phyloP scores from a whole-genome alignment of 1,140 invertebrate species.

The Hyposmocoma kahamanoa region DNA sequence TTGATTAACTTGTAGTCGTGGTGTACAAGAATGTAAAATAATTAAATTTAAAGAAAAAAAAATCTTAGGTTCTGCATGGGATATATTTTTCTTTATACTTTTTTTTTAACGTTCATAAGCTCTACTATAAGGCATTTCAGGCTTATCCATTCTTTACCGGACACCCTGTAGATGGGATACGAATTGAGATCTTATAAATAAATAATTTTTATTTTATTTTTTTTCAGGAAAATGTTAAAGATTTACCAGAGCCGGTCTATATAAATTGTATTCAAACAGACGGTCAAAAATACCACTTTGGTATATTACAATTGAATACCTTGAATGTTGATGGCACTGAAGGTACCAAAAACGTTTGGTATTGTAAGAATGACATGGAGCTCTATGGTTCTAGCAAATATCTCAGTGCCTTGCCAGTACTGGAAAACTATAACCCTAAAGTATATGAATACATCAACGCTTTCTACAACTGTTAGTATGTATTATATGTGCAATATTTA shows the following conservation, averaged over 20 bases:
- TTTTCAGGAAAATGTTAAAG: conserved; percentile 76
- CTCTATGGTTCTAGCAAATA: conserved; percentile 82
- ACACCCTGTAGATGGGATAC: no score
- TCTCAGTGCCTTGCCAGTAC: conserved; percentile 75
- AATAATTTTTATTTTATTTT: conserved; percentile 24
- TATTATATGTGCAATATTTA: no score
- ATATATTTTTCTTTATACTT: no score
- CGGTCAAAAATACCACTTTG: conserved; percentile 84
- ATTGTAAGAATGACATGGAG: conserved; percentile 77
- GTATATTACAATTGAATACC: conserved; percentile 90
- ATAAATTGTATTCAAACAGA: conserved; percentile 88
- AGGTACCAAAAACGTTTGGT: conserved; percentile 87
- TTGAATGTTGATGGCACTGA: conserved; percentile 77
- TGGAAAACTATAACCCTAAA: conserved; percentile 84
- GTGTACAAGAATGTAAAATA: no score
- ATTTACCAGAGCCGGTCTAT: conserved; percentile 84
- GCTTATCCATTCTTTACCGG: no score
- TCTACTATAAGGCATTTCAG: no score
- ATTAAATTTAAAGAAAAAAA: no score
- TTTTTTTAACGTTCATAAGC: no score
- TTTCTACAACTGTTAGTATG: conserved; percentile 78
- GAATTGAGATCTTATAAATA: no score
- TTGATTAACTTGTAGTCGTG: no score
- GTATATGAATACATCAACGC: conserved; percentile 85
- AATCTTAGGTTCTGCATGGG: no score